Evolutionary conservation across 2,113 vertebrate species (phyloP), one percentile per base, ranked within the genome.

Genomic region (Dromaius novaehollandiae): DNA sequence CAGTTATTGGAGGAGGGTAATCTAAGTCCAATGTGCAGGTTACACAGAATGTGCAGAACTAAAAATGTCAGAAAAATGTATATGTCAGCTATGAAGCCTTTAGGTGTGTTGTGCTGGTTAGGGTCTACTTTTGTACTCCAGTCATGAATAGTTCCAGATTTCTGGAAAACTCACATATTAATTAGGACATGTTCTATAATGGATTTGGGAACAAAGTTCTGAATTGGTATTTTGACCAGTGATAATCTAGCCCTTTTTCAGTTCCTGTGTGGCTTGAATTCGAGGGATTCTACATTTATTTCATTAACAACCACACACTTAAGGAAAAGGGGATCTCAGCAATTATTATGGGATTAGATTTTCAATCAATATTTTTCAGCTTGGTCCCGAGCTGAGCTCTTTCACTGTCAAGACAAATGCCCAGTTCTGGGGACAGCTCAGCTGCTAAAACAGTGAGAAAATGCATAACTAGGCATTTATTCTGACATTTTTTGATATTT

Each of bases 1-100:
- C 1, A 53, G 2, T 48, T 42, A 34, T 0, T 5, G 8, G 6
- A 2, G 60, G 2, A n/a, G 1, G 4, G 44, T 44, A 70, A 80
- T 70, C 80, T 79, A 85, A 61, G 6, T 85, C 18, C 51, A 55
- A 40, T 80, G 11, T 55, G 74, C 48, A 60, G 60, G 30, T 17
- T 89, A 68, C 17, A 40, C 3, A 34, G 15, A 13, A 1, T 78
- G n/a, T 14, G 22, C 9, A 55, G 1, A 15, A 75, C 46, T 78
- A 55, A 28, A 90, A 64, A 55, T 28, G 32, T 61, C 38, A 50
- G 25, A 80, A 58, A 13, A 13, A 9, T 56, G 14, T 63, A 0
- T 30, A 26, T 42, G 14, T 53, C 12, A 53, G 4, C 36, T 73
- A 10, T 11, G 13, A 77, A 88, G 22, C 1, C 17, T 86, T 88